A percentile compares a stretch with the other conserved stretches of the same genome.
phyloP scores from a whole-genome alignment of 1,140 invertebrate species.

The Melitaea cinxia region DNA sequence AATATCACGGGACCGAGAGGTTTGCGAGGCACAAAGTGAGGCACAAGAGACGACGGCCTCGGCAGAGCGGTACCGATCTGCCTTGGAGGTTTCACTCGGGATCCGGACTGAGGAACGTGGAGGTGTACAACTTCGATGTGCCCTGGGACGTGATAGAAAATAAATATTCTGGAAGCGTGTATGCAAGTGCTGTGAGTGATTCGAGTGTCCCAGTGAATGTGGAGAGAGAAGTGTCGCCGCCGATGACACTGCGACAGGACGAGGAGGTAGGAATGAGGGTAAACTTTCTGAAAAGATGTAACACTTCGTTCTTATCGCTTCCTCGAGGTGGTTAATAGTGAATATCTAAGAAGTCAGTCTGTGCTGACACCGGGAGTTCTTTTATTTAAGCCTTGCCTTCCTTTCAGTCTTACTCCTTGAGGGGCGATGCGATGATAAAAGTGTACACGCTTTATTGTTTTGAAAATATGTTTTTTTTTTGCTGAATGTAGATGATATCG shows the following conservation, averaged over 20 bases:
- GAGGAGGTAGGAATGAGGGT: slow-evolving; percentile 61
- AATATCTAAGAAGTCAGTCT: slow-evolving; percentile 59
- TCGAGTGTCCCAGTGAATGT: slow-evolving; percentile 53
- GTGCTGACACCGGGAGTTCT: slow-evolving; percentile 47
- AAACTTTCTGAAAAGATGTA: slow-evolving; percentile 2
- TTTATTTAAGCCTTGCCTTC: slow-evolving; percentile 58
- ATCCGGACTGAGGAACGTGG: slow-evolving; percentile 56
- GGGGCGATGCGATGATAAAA: slow-evolving; percentile 69
- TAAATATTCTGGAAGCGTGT: slow-evolving; percentile 45
- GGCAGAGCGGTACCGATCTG: slow-evolving; percentile 62
- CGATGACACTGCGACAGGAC: slow-evolving; percentile 68
- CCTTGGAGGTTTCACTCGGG: slow-evolving; percentile 73
- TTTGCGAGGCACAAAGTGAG: slow-evolving; percentile 71
- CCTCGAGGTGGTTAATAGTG: slow-evolving; percentile 65
- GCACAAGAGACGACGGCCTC: slow-evolving; percentile 67
- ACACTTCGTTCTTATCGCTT: slow-evolving; percentile 62
- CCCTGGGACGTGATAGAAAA: slow-evolving; percentile 67
- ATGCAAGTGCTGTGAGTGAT: slow-evolving; percentile 72
- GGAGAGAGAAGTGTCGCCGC: slow-evolving; percentile 59
- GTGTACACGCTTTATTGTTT: slow-evolving; percentile 69
- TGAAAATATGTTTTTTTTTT: slow-evolving; percentile 49
- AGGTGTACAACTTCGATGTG: slow-evolving; percentile 63
- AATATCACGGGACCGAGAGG: slow-evolving; percentile 61
- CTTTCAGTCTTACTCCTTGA: slow-evolving; percentile 57
- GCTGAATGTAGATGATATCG: slow-evolving; percentile 57